phyloP scores from a whole-genome alignment of 1,140 invertebrate species.

The Diploscapter pachys region DNA sequence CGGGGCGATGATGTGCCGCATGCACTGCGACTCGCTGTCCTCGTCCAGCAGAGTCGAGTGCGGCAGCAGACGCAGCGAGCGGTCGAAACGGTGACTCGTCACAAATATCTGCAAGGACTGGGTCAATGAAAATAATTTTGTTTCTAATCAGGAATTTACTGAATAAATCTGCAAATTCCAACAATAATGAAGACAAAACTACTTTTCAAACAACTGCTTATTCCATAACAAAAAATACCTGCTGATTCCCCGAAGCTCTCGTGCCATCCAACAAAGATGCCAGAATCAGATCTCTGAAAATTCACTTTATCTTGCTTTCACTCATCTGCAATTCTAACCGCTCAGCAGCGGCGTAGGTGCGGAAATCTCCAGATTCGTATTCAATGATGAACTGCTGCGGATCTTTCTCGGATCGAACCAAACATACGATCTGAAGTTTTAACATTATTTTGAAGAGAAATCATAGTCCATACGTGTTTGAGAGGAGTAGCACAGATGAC shows the following conservation, averaged over 20 bases:
- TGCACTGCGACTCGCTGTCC: constrained; percentile 82
- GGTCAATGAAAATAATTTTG: too few relatives aligned
- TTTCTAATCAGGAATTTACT: too few relatives aligned
- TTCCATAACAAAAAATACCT: constrained; percentile 68
- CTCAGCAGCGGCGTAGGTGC: constrained; percentile 69
- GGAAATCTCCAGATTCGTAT: constrained; percentile 82
- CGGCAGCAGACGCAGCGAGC: constrained; percentile 82
- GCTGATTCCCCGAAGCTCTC: constrained; percentile 87
- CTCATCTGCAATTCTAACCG: neutral
- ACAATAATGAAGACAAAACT: too few relatives aligned
- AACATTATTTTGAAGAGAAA: neutral
- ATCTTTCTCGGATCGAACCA: constrained; percentile 82
- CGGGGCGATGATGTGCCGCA: constrained; percentile 76
- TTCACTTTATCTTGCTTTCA: constrained; percentile 18
- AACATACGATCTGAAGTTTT: constrained; percentile 70
- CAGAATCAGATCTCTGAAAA: constrained; percentile 79
- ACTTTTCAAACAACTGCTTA: neutral
- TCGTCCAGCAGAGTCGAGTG: constrained; percentile 83
- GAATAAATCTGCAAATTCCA: too few relatives aligned
- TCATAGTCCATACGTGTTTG: constrained; percentile 68
- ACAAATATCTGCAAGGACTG: constrained; percentile 15
- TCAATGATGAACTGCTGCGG: constrained; percentile 90
- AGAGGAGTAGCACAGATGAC: constrained; percentile 82
- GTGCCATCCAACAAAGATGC: constrained; percentile 93
- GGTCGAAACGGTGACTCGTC: constrained; percentile 66